Percentiles rank a stretch among this genome's conserved stretches.
These are phyloP conservation scores for Lepus timidus DNA, from an alignment of 2,113 vertebrate genomes.

Conservation along the genomic window DNA sequence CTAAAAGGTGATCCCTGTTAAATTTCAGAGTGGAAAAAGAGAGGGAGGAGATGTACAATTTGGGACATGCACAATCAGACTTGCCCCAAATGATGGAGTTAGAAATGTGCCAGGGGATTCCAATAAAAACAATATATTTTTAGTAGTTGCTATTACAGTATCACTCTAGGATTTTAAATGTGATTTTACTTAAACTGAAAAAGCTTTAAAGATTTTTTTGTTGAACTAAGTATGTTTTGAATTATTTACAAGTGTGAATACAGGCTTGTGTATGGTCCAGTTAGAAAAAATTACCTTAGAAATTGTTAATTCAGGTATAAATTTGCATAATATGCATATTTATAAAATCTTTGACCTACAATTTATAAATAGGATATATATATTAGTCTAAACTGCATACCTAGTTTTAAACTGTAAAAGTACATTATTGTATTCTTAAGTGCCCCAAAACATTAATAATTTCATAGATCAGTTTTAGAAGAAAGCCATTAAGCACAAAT, in stretches of 20 bases:
- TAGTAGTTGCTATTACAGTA: neutral
- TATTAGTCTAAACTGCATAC: neutral
- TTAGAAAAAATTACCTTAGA: neutral
- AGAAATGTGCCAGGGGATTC: too few species aligned
- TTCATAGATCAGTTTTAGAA: neutral
- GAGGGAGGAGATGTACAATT: too few species aligned
- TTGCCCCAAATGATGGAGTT: too few species aligned
- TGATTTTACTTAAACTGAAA: slow-evolving; percentile 5
- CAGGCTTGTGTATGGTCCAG: neutral
- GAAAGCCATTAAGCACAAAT: slow-evolving; percentile 15
- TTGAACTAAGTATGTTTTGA: neutral
- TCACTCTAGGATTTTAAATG: neutral
- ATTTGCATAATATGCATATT: neutral
- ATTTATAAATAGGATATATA: neutral
- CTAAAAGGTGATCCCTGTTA: too few species aligned
- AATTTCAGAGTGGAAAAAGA: too few species aligned
- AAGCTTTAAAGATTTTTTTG: neutral
- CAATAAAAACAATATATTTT: neutral
- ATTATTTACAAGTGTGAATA: neutral
- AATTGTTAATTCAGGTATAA: slow-evolving; percentile 43
- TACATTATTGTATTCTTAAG: slow-evolving; percentile 11
- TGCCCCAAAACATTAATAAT: neutral
- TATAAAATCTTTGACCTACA: neutral
- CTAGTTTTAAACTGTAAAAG: neutral
- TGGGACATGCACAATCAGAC: too few species aligned